Conservation (phyloP, 2,888 invertebrate species). For the Drosophila ezoana region DNA sequence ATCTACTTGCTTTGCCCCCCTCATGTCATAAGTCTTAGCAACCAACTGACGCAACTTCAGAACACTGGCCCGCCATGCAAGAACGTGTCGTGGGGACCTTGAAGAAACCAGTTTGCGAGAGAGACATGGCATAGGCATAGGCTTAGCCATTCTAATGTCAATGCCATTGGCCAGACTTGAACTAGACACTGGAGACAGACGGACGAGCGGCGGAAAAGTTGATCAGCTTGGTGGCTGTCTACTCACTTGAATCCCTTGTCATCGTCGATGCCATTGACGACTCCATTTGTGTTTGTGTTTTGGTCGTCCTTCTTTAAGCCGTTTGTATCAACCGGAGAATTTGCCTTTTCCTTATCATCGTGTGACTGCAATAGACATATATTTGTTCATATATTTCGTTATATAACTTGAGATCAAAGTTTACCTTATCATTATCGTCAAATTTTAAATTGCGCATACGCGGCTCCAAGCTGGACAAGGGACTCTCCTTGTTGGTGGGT, state of each 20-base stretch:
- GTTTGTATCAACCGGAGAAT: slow-evolving; percentile 86
- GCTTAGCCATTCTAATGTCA: slow-evolving; percentile 83
- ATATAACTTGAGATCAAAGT: slow-evolving; percentile 12
- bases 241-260: slow-evolving; percentile 96
- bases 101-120: slow-evolving; percentile 83
- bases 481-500: slow-evolving; percentile 91
- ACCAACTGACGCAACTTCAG: slow-evolving; percentile 28
- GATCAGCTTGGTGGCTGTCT: slow-evolving; percentile 13
- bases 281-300: slow-evolving; percentile 87
- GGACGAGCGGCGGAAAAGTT: slow-evolving; percentile 22
- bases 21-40: background rate
- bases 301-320: slow-evolving; percentile 86
- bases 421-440: slow-evolving; percentile 86
- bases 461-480: slow-evolving; percentile 87
- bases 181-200: slow-evolving; percentile 42
- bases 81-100: slow-evolving; percentile 79
- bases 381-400: background rate
- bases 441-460: slow-evolving; percentile 88
- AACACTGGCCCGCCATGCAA: slow-evolving; percentile 12
- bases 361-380: slow-evolving; percentile 75
- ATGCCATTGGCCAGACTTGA: slow-evolving; percentile 81
- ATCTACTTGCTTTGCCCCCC: slow-evolving; percentile 7
- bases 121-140: slow-evolving; percentile 40
- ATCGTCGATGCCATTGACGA: slow-evolving; percentile 91
- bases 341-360: slow-evolving; percentile 87